Evolutionary conservation across 2,888 invertebrate genomes (phyloP).

Genomic region (Melanostoma scalare): DNA sequence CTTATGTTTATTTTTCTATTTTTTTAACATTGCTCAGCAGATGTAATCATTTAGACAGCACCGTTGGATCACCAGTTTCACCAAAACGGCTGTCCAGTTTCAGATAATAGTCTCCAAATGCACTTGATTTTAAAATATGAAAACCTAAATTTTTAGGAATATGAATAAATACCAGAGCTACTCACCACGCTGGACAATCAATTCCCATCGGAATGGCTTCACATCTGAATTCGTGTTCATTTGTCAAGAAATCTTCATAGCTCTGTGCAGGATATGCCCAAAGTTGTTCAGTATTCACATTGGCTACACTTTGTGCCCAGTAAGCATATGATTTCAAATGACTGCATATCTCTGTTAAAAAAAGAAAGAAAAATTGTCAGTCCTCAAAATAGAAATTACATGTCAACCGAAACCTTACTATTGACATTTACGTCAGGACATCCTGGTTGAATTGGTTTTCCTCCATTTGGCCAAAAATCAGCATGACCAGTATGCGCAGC

Average conservation of each 20-base stretch:
- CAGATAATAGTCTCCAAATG: slow-evolving; percentile 4
- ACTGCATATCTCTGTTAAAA: neutral
- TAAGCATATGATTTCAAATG: neutral
- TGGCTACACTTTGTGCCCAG: slow-evolving; percentile 51
- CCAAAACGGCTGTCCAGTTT: neutral
- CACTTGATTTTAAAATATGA: neutral
- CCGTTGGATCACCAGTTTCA: slow-evolving; percentile 64
- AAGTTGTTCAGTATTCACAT: slow-evolving; percentile 74
- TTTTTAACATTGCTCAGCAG: too few relatives aligned
- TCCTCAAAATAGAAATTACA: too few relatives aligned
- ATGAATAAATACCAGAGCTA: slow-evolving; percentile 1
- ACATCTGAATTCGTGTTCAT: neutral
- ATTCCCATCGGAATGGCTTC: neutral
- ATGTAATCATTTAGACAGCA: too few relatives aligned
- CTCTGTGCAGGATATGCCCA: neutral
- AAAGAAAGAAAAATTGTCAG: neutral
- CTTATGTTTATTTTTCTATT: too few relatives aligned
- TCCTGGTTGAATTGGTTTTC: slow-evolving; percentile 84
- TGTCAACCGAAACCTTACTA: neutral
- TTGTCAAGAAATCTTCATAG: neutral
- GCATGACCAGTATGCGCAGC: slow-evolving; percentile 84
- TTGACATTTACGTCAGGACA: slow-evolving; percentile 80
- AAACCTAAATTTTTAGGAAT: too few relatives aligned
- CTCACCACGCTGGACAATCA: slow-evolving; percentile 1
- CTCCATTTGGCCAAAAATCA: slow-evolving; percentile 86